Evolutionary conservation across 2,113 vertebrate species (phyloP), one percentile per base, ranked within the genome.

Genomic region (Trochalopteron elliotii): DNA sequence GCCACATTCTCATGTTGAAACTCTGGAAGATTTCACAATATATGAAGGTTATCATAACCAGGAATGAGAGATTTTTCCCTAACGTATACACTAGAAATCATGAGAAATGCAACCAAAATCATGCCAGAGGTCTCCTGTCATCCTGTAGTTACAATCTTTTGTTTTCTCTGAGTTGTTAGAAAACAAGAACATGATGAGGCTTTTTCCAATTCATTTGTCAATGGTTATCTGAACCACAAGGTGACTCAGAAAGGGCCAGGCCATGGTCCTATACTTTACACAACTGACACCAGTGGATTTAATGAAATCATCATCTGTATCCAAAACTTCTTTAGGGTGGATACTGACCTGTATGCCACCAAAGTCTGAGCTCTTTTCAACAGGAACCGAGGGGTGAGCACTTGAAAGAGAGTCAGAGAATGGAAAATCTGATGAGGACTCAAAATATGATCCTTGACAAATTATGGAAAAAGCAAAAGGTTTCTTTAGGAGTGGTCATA

Each of bases 1-100:
- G 80, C 53, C 71, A 78, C 82, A 78, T 71, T 86, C 61, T 87
- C 18, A 42, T 87, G 81, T 80, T 80, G 89, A 96, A 96, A 92
- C 49, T 69, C 68, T 82, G 72, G 39, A 94, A 57, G 64, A 93
- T 95, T 95, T 94, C 83, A 74, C 83, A 92, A 94, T 52, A 45
- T 50, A n/a, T 40, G 83, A 67, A 88, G 39, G 33, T 63, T 39
- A 25, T 67, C 83, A 81, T 67, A 95, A 70, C 25, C 63, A 37
- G 45, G 80, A 75, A 92, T 55, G 45, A 78, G 56, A 89, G 19
- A 19, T 60, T 56, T 24, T 87, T 39, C 79, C 65, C 57, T 84
- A 11, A 49, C 89, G 59, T 33, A 77, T 79, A 65, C 52, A 83
- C 33, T 31, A 82, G 78, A 85, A 95, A 76, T 82, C 15, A 68